A percentile compares a stretch with the other conserved stretches of the same genome.
Evolutionary conservation across 30 jellyfish, hydroid and myxozoan species (phyloP).

Genomic region (Aurelia coerulea): DNA sequence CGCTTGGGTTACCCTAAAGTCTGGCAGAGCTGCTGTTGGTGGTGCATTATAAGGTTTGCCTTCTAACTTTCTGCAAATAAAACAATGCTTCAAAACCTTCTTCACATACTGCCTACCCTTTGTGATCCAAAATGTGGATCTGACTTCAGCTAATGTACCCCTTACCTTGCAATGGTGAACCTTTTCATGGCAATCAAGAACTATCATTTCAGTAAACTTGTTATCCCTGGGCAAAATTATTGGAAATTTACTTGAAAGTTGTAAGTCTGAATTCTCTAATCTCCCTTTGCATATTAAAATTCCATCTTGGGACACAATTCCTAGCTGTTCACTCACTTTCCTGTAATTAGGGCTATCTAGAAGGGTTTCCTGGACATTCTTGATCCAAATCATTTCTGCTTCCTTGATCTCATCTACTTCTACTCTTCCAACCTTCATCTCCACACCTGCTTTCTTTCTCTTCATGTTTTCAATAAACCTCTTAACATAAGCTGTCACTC

Average conservation of each 20-base stretch:
- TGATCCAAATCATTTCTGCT: constrained; percentile 45
- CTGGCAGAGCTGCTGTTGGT: constrained; percentile 38
- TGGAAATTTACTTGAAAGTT: constrained; percentile 2
- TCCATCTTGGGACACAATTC: no score
- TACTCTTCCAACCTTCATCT: background rate
- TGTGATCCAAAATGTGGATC: background rate
- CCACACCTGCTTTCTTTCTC: constrained; percentile 8
- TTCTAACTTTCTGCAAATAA: constrained; percentile 16
- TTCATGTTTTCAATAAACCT: background rate
- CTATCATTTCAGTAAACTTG: constrained; percentile 14
- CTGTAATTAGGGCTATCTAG: background rate
- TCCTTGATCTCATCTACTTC: constrained; percentile 34
- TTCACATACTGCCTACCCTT: constrained; percentile 5
- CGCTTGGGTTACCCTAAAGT: constrained; percentile 47
- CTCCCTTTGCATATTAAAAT: constrained; percentile 44
- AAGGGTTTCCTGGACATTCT: constrained; percentile 35
- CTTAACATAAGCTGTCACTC: background rate
- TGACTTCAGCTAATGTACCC: constrained; percentile 26
- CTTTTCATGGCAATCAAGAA: constrained; percentile 33
- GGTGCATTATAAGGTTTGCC: constrained; percentile 37
- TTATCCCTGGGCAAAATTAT: constrained; percentile 38
- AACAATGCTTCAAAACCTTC: background rate
- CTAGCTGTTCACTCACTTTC: background rate
- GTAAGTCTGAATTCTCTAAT: constrained; percentile 34
- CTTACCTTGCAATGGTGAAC: constrained; percentile 33